Evolutionary conservation across 2,797 vertebrate species (phyloP), one percentile per base, ranked within the genome.

Genomic region (Scomberomorus guttatus): DNA sequence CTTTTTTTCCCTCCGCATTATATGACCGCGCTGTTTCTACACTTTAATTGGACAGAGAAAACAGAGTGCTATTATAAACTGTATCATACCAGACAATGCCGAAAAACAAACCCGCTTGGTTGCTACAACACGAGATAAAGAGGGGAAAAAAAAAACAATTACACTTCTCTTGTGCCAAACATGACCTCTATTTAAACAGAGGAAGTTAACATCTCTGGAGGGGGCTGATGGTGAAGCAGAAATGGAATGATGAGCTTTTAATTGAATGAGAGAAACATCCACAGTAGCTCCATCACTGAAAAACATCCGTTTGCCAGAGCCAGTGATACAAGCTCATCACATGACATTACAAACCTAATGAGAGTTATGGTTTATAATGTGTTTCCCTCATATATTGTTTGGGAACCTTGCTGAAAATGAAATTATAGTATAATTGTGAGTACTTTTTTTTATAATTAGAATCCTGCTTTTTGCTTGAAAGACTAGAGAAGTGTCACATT

Each of bases 211-310:
- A 77, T 89, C 80, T 84, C 89, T 75, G 67, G 81, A 85, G 84
- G 81, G 81, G 74, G 76, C 71, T 79, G 80, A 83, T 46, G 77
- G 59, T 48, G 75, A 80, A 66, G 71, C 86, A 77, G 86, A 88
- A 71, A 87, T 57, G 42, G 71, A 83, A 89, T 82, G 77, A 95
- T 87, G 83, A 84, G 81, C 27, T 90, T 90, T 91, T 92, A 92
- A 93, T 93, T 82, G 74, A 90, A 90, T 92, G 76, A 90, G 51
- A 69, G 39, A 87, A 77, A 76, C 62, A 69, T 86, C 54, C 58
- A 62, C 44, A 39, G 67, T 56, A 48, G 77, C 81, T 87, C 58
- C 73, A 75, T 80, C 37, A 71, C 73, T 62, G 81, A 80, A 77
- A 83, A 79, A 87, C 69, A 85, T 81, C 83, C 58, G 72, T 82